Percentiles rank a stretch among this genome's conserved stretches.
phyloP scores from a whole-genome alignment of 2,888 invertebrate species.

The Anagyrus pseudococci region DNA sequence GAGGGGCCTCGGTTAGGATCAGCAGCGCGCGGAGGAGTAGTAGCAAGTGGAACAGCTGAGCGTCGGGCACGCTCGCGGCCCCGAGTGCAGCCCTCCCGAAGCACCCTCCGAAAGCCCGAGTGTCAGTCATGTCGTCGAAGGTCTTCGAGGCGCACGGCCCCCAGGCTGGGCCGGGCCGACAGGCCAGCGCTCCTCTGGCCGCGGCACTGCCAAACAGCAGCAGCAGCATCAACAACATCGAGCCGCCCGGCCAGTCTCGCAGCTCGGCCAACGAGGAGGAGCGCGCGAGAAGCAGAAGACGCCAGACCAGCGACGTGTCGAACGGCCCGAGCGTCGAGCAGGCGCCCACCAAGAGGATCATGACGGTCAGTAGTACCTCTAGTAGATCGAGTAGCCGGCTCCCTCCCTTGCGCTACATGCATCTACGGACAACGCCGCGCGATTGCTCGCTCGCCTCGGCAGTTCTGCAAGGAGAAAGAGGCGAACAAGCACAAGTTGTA shows the following conservation, averaged over 20 bases:
- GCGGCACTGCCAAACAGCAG: conserved; percentile 2
- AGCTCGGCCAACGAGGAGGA: background rate
- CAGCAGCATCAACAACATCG: background rate
- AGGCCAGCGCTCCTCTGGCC: background rate
- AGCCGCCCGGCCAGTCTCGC: background rate
- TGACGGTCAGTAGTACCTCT: conserved; percentile 30
- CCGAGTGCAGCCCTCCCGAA: too few relatives aligned
- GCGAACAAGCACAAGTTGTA: too few relatives aligned
- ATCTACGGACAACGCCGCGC: too few relatives aligned
- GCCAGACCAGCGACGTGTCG: conserved; percentile 14
- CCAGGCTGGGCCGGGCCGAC: background rate
- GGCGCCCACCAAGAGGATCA: conserved; percentile 26
- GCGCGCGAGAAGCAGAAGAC: background rate
- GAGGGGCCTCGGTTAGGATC: too few relatives aligned
- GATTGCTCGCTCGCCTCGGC: too few relatives aligned
- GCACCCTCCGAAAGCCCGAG: too few relatives aligned
- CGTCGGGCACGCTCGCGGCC: too few relatives aligned
- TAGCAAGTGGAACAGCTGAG: too few relatives aligned
- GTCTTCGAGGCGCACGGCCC: conserved; percentile 18
- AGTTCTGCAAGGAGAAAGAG: too few relatives aligned
- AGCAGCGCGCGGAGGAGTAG: too few relatives aligned
- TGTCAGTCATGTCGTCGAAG: conserved; percentile 28
- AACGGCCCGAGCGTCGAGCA: conserved; percentile 19
- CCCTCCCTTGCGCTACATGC: background rate
- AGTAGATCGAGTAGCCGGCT: too few relatives aligned